Evolutionary conservation across 2,113 vertebrate genomes (phyloP), one percentile per base, ranked within the genome.

Genomic region (Sciurus niger): DNA sequence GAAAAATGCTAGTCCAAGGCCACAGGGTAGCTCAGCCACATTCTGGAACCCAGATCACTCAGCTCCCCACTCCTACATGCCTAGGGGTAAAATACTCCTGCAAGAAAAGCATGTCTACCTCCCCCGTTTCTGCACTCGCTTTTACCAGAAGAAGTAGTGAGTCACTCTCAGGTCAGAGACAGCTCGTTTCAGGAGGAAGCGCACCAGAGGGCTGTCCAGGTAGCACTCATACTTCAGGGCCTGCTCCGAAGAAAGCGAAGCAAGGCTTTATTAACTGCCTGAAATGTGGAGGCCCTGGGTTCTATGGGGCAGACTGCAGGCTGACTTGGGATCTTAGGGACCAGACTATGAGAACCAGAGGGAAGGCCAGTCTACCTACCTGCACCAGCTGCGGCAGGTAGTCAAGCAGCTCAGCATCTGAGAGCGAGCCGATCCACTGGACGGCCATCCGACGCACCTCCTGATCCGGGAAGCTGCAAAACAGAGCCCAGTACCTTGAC

Each of bases 191-290:
- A 99, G 98, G 68, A 99, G 99, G 98, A 99, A 99, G 8, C 99
- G 99, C 89, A 99, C 99, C 97, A 99, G 97, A 0, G 99, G 99
- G 58, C 99, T 99, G 98, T 99, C 99, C 98, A 99, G 98, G 98
- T 99, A 99, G 96, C 99, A 99, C 97, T 99, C 99, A 1, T 99
- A 99, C 98, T 99, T 99, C 88, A 99, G 98, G 7, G 99, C 99
- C 99, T 99, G 84, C 51, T 68, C 4, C 17, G 74, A 28, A 89
- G 74, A 65, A 51, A 72, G 55, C 58, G 46, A 77, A 67, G 0
- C 25, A 0, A n/a, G 88, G 63, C 74, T 83, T 32, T 18, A 28
- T n/a, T 58, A 70, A 28, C 37, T 34, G 53, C 40, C 92, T 0
- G 3, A 13, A 18, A 8, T 11, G 58, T 14, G 34, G 48, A 30